Evolutionary conservation across 2,797 vertebrate species (phyloP).

Genomic region (Sciaenops ocellatus): DNA sequence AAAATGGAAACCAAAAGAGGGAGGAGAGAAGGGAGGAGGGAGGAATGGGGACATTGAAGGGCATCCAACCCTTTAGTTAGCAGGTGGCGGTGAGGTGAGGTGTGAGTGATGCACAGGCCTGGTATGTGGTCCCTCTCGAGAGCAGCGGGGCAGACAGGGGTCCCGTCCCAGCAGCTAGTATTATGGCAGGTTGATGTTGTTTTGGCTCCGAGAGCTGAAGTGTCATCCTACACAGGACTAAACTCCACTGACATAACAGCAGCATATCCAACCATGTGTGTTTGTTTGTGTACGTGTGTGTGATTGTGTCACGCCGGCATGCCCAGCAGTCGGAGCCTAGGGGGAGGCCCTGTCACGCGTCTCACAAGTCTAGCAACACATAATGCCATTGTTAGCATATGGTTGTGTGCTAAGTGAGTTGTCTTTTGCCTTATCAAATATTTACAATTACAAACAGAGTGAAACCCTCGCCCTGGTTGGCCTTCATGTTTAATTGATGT

Average conservation of each 20-base stretch:
- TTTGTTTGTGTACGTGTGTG: conserved; percentile 25
- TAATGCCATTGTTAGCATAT: conserved; percentile 83
- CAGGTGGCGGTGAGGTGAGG: conserved; percentile 63
- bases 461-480: conserved; percentile 77
- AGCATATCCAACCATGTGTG: conserved; percentile 19
- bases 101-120: conserved; percentile 64
- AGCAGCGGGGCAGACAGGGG: conserved; percentile 67
- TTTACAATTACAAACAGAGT: conserved; percentile 86
- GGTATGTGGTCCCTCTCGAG: conserved; percentile 60
- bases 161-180: conserved; percentile 56
- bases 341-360: conserved; percentile 59
- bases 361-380: conserved; percentile 53
- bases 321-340: conserved; percentile 37
- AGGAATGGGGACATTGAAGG: conserved; percentile 49
- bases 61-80: conserved; percentile 54
- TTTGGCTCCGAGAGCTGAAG: conserved; percentile 56
- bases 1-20: not conserved
- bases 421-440: conserved; percentile 84
- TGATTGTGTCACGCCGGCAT: not conserved
- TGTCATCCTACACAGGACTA: conserved; percentile 43
- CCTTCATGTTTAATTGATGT: conserved; percentile 82
- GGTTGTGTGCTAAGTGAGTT: conserved; percentile 76
- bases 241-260: conserved; percentile 58
- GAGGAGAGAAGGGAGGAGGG: not conserved
- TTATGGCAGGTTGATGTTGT: conserved; percentile 69